Base-by-base conservation (phyloP, 1,140 invertebrate species). In the Chymomyza costata region DNA sequence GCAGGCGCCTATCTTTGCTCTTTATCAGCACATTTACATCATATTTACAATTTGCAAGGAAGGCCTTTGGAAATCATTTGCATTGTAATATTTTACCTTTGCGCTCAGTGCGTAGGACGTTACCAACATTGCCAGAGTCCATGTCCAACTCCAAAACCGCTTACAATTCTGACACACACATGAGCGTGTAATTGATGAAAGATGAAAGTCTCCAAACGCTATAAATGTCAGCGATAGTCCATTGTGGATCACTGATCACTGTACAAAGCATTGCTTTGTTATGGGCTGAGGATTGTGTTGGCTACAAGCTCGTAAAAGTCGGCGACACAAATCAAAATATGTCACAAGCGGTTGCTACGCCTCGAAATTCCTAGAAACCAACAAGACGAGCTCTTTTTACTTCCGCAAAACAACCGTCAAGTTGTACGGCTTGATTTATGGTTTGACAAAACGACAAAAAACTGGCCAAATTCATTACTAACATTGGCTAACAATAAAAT, bases 221-320 rank as follows among this genome's bases (percentile, higher is more conserved):
- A 80, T 80, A 81, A 80, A 80, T 80, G 73, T 80, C 73, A 80
- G 65, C 73, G 73, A 80, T 80, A 80, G 73, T n/a, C n/a, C 73
- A 80, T 57, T 65, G 65, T 6, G 19, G 28, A 6, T 13, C 17
- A 21, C 25, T 19, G 15, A 13, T 38, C 6, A 15, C 38, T 14
- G 31, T n/a, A 5, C 19, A 35, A 18, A 43, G 60, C 53, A 65
- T 61, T 50, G 10, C 40, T 49, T 31, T 47, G 40, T 17, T 34
- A n/a, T n/a, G 15, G 39, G n/a, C 19, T 13, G 25, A 11, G 8
- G 2, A 21, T 51, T 39, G 31, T 13, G 13, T 34, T 34, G 19
- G 8, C 13, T 34, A 65, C 69, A 69, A 54, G 74, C 73, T 67
- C 73, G 69, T 81, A 80, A 80, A 80, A 59, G 69, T 78, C 69